These are phyloP conservation scores for Folsomia candida DNA, from an alignment of 2,888 invertebrate species.

Conservation along the genomic window DNA sequence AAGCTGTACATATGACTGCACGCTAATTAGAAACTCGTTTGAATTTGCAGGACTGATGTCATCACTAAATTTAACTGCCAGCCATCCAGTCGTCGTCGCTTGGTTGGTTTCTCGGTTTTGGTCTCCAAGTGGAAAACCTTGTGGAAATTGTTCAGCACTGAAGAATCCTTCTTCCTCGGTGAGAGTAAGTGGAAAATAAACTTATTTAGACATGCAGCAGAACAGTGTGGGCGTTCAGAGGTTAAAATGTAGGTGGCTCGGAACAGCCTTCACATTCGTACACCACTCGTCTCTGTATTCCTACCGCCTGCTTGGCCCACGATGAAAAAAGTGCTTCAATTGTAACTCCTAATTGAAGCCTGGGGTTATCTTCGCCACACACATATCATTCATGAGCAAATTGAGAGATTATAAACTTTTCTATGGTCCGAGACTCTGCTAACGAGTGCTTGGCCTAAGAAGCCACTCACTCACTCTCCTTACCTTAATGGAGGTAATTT, in stretches of 20 bases:
- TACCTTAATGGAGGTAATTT: no score
- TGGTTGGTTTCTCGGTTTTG: not conserved
- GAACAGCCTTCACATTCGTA: not conserved
- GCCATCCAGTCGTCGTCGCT: not conserved
- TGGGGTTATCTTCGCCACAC: no score
- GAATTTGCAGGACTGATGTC: not conserved
- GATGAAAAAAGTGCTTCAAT: no score
- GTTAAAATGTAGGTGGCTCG: conserved; percentile 16
- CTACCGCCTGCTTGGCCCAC: not conserved
- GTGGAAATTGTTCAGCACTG: not conserved
- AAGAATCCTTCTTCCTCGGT: no score
- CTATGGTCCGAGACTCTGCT: no score
- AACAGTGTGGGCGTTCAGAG: conserved; percentile 10
- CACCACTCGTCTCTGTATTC: not conserved
- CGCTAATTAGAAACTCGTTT: conserved; percentile 18
- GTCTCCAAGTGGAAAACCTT: not conserved
- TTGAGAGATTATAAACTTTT: no score
- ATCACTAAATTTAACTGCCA: conserved; percentile 6
- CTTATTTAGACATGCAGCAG: not conserved
- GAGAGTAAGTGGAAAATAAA: no score
- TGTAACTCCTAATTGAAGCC: no score
- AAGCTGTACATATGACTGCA: not conserved
- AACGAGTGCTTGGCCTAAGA: no score
- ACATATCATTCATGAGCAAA: no score
- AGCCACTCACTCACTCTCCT: no score